phyloP scores from a whole-genome alignment of 2,888 invertebrate species.

The Eupeodes luniger region DNA sequence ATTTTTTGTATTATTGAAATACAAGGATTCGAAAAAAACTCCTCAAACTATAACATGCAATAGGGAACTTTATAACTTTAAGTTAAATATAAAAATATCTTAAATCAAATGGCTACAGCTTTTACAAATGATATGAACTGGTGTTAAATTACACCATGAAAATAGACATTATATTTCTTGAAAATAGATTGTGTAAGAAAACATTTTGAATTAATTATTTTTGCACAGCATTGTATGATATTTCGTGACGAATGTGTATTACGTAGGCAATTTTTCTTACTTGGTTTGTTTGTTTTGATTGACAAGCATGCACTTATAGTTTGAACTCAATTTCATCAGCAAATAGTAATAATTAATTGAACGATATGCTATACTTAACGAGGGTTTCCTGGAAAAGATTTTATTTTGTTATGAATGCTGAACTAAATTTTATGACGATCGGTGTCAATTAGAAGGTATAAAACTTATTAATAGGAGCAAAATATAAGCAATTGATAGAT shows the following conservation, averaged over 20 bases:
- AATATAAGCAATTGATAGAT: not conserved
- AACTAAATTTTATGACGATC: slow-evolving; percentile 38
- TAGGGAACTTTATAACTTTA: too few relatives aligned
- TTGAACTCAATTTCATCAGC: slow-evolving; percentile 67
- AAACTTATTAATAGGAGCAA: not conserved
- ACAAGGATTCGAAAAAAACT: too few relatives aligned
- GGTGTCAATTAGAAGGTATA: slow-evolving; percentile 18
- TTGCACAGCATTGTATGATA: slow-evolving; percentile 13
- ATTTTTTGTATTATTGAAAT: too few relatives aligned
- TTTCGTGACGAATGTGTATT: slow-evolving; percentile 55
- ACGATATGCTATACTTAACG: slow-evolving; percentile 9
- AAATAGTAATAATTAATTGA: slow-evolving; percentile 56
- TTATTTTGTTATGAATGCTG: slow-evolving; percentile 21
- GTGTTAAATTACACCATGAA: too few relatives aligned
- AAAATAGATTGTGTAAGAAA: too few relatives aligned
- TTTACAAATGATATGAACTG: too few relatives aligned
- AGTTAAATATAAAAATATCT: too few relatives aligned
- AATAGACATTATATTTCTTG: too few relatives aligned
- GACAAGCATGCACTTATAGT: slow-evolving; percentile 65
- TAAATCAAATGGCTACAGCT: too few relatives aligned
- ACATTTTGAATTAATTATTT: not conserved
- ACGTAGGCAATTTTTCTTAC: slow-evolving; percentile 61
- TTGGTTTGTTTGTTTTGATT: slow-evolving; percentile 47
- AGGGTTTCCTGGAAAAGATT: slow-evolving; percentile 44
- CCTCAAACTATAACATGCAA: too few relatives aligned